These are phyloP conservation scores for Metalampra italica DNA, from an alignment of 2,888 invertebrate genomes.

Conservation along the genomic window DNA sequence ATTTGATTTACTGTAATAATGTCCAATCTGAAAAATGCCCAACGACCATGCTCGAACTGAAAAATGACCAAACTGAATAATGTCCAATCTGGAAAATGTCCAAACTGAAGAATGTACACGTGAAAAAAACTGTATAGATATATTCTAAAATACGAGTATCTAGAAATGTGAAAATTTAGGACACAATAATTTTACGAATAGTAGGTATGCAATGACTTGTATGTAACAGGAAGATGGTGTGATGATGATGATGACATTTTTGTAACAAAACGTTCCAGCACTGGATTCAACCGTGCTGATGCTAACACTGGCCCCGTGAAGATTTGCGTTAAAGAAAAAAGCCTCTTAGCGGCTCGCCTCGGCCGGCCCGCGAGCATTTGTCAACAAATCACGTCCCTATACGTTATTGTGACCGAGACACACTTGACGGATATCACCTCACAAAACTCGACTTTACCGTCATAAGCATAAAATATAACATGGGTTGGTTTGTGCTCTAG, in stretches of 20 bases:
- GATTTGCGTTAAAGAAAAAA: constrained; percentile 12
- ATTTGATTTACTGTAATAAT: too few relatives aligned
- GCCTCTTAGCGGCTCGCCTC: constrained; percentile 27
- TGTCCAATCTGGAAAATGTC: too few relatives aligned
- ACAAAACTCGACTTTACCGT: constrained; percentile 30
- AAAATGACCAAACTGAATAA: too few relatives aligned
- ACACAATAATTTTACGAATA: too few relatives aligned
- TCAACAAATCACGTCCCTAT: constrained; percentile 58
- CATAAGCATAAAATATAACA: constrained; percentile 23
- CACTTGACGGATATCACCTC: constrained; percentile 26
- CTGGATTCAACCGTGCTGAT: not conserved
- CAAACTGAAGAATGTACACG: too few relatives aligned
- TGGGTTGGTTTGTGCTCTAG: constrained; percentile 1
- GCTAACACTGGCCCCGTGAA: not conserved
- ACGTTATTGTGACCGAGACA: constrained; percentile 38
- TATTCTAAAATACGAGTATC: too few relatives aligned
- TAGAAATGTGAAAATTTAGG: too few relatives aligned
- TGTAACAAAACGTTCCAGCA: not conserved
- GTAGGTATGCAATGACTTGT: not conserved
- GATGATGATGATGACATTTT: too few relatives aligned
- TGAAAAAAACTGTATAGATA: too few relatives aligned
- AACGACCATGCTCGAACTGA: too few relatives aligned
- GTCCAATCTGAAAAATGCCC: too few relatives aligned
- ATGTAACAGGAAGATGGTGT: not conserved
- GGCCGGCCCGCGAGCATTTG: constrained; percentile 36